Evolutionary conservation across 1,140 invertebrate species (phyloP).

Genomic region (Leptopilina boulardi): DNA sequence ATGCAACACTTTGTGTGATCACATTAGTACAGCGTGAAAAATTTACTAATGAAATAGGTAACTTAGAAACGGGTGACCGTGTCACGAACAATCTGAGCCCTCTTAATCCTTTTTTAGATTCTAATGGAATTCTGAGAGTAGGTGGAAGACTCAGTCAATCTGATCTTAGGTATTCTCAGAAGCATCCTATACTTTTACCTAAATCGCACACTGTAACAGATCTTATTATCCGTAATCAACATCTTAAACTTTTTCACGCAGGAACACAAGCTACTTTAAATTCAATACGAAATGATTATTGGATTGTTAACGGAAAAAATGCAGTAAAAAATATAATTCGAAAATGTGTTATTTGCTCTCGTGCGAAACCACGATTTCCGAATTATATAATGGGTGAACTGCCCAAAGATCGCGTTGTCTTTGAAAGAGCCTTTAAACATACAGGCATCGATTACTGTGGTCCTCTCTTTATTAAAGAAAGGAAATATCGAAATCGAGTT

Average conservation of each 20-base stretch:
- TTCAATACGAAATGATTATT: conserved; percentile 9
- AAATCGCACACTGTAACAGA: not conserved
- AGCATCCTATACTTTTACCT: conserved; percentile 28
- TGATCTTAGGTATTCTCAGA: not conserved
- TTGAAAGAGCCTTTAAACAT: conserved; percentile 1
- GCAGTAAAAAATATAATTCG: conserved; percentile 1
- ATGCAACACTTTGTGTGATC: not conserved
- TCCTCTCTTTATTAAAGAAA: conserved; percentile 53
- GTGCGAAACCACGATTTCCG: not conserved
- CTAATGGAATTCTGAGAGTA: not conserved
- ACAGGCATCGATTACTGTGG: conserved; percentile 28
- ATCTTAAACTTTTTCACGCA: not conserved
- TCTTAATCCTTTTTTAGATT: conserved; percentile 23
- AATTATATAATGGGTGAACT: not conserved
- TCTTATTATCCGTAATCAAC: conserved; percentile 4
- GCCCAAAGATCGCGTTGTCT: not conserved
- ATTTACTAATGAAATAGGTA: not conserved
- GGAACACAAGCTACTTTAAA: conserved; percentile 26
- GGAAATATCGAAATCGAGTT: conserved; percentile 35
- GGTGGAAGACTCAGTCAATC: conserved; percentile 7
- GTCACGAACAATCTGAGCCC: not conserved
- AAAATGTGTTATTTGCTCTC: not conserved
- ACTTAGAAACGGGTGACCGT: not conserved
- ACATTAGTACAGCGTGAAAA: not conserved
- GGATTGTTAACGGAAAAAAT: conserved; percentile 32